A percentile compares a stretch with the other conserved stretches of the same genome.
phyloP scores from a whole-genome alignment of 2,113 vertebrate genomes.

The Cyanoderma ruficeps region DNA sequence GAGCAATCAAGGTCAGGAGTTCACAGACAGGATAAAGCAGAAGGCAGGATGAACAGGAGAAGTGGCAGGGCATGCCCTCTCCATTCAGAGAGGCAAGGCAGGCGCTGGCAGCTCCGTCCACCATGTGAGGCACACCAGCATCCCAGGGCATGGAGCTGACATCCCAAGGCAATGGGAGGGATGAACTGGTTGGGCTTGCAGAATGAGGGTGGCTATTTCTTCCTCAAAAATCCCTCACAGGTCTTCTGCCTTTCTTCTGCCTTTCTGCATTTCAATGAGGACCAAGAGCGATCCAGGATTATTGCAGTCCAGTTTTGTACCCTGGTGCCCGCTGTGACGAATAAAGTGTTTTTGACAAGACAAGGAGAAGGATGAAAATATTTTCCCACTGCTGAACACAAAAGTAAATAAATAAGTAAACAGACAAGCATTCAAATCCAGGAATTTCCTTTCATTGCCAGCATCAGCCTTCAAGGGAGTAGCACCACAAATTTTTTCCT shows the following conservation, averaged over 20 bases:
- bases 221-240: neutral
- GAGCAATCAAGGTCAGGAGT: slow-evolving; percentile 65
- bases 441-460: slow-evolving; percentile 58
- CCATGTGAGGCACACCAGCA: neutral
- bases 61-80: slow-evolving; percentile 13
- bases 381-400: slow-evolving; percentile 31
- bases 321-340: neutral
- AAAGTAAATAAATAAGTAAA: slow-evolving; percentile 65
- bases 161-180: neutral
- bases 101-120: neutral
- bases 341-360: slow-evolving; percentile 36
- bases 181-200: neutral
- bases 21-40: slow-evolving; percentile 61
- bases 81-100: neutral
- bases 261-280: neutral
- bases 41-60: neutral
- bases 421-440: slow-evolving; percentile 51
- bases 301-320: neutral
- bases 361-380: slow-evolving; percentile 20
- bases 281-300: neutral
- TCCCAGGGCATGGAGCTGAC: rapidly evolving
- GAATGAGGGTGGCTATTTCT: neutral
- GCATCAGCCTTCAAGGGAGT: slow-evolving; percentile 45
- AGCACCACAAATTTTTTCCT: slow-evolving; percentile 34
- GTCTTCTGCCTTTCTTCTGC: neutral